phyloP scores from a whole-genome alignment of 1,140 invertebrate genomes.

The Ceratosolen solmsi region DNA sequence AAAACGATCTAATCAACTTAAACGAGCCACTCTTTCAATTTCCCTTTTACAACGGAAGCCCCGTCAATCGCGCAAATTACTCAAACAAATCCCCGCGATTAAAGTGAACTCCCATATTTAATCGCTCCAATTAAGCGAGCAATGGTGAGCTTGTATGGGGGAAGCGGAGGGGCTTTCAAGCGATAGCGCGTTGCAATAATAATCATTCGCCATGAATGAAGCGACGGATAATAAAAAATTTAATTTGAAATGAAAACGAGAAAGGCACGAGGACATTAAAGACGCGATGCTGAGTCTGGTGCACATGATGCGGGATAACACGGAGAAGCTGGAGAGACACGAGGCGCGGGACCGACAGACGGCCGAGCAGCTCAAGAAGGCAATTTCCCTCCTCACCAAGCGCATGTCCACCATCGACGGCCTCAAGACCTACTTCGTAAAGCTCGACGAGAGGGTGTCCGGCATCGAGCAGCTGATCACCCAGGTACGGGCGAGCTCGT shows the following conservation, averaged over 20 bases:
- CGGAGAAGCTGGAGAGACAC: conserved; percentile 88
- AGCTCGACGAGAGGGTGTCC: conserved; percentile 80
- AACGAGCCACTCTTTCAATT: conserved; percentile 7
- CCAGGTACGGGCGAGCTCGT: conserved; percentile 59
- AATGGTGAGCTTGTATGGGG: background rate
- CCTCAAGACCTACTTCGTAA: conserved; percentile 77
- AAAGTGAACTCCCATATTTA: conserved; percentile 6
- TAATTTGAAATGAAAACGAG: conserved; percentile 53
- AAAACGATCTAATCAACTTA: background rate
- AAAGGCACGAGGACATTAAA: conserved; percentile 86
- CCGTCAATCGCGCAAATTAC: background rate
- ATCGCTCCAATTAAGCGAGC: background rate
- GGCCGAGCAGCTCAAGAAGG: conserved; percentile 85
- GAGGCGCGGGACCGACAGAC: conserved; percentile 85
- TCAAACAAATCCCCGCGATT: conserved; percentile 13
- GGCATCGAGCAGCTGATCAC: conserved; percentile 77
- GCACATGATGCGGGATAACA: conserved; percentile 84
- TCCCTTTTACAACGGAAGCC: conserved; percentile 15
- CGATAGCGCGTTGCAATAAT: too few relatives aligned
- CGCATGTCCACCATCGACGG: conserved; percentile 80
- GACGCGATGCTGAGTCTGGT: conserved; percentile 87
- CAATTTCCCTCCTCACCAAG: conserved; percentile 81
- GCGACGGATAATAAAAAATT: background rate
- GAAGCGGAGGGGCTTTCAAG: too few relatives aligned
- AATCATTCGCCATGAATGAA: too few relatives aligned